Evolutionary conservation across 2,888 invertebrate species (phyloP), one percentile per base, ranked within the genome.

Genomic region (Gastrophysa polygoni): DNA sequence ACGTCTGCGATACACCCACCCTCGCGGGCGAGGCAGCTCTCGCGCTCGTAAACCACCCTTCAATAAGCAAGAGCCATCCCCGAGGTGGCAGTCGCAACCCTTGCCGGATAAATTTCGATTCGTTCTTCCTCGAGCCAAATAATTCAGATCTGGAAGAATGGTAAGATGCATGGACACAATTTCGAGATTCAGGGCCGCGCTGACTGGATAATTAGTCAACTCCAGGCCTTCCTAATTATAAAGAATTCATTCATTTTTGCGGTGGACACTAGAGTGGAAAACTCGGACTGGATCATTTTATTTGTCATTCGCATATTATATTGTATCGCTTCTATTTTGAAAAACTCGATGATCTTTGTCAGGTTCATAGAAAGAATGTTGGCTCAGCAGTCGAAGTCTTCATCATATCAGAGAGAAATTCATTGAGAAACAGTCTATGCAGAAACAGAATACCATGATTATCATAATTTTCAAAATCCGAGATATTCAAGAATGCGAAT

Each of bases 131-230:
- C 38, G 14, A 14, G 14, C 38, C 38, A 4, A 69, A 68, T 71
- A 68, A 71, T 68, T 72, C 64, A 69, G 63, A 38, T 34, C n/a
- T 29, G 29, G 48, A 58, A 11, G 32, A 32, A 32, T 5, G 43
- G 29, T 60, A 70, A 72, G 73, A 73, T 71, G 65, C 69, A 73
- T 71, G 69, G 65, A 67, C 66, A 71, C 71, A 73, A 71, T 73
- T 73, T 71, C 67, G 70, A 70, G 66, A 68, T 66, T 66, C 62
- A 66, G 67, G 67, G 69, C 67, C 69, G 71, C 71, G 70, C 71
- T 71, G 71, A 72, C 69, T 72, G 68, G 71, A 70, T 71, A 72
- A 73, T 73, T 73, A 73, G 71, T 72, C 69, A 70, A 68, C 69
- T 64, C 67, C 2, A 2, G 66, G 66, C 63, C 66, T 56, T 59